Evolutionary conservation across 2,797 vertebrate species (phyloP).

Genomic region (Karalla daura): DNA sequence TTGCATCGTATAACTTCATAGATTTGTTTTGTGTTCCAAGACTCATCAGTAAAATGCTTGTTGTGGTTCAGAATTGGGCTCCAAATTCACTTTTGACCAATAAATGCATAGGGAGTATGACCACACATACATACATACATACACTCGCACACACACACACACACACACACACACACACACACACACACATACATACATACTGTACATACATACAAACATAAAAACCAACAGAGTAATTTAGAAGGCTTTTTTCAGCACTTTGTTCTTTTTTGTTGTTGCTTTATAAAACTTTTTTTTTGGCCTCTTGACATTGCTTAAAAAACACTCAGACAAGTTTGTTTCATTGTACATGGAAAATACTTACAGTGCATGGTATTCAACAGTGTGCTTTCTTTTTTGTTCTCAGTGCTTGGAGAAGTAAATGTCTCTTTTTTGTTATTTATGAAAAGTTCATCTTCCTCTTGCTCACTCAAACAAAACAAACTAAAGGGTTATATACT

Average conservation of each 20-base stretch:
- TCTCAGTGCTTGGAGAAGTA: conserved; percentile 44
- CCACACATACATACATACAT: conserved; percentile 66
- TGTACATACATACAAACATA: conserved; percentile 44
- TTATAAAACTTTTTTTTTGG: conserved; percentile 76
- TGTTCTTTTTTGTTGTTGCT: conserved; percentile 62
- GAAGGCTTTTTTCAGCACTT: conserved; percentile 74
- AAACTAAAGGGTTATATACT: conserved; percentile 2
- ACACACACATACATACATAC: conserved; percentile 64
- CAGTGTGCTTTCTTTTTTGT: conserved; percentile 72
- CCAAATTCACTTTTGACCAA: conserved; percentile 81
- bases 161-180: conserved; percentile 55
- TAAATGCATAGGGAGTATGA: conserved; percentile 92
- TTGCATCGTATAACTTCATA: not conserved
- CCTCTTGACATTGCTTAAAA: conserved; percentile 84
- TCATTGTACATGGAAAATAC: conserved; percentile 78
- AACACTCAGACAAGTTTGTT: conserved; percentile 75
- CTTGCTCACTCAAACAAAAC: not conserved
- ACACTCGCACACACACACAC: conserved; percentile 48
- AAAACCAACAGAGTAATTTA: conserved; percentile 69
- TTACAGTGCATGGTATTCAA: conserved; percentile 74
- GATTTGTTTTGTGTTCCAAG: not conserved
- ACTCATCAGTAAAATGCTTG: not conserved
- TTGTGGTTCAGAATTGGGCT: conserved; percentile 60
- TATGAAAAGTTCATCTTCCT: conserved; percentile 26
- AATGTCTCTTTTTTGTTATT: conserved; percentile 12